Conservation (phyloP, 2,888 invertebrate species). For the Morpho deidamia region DNA sequence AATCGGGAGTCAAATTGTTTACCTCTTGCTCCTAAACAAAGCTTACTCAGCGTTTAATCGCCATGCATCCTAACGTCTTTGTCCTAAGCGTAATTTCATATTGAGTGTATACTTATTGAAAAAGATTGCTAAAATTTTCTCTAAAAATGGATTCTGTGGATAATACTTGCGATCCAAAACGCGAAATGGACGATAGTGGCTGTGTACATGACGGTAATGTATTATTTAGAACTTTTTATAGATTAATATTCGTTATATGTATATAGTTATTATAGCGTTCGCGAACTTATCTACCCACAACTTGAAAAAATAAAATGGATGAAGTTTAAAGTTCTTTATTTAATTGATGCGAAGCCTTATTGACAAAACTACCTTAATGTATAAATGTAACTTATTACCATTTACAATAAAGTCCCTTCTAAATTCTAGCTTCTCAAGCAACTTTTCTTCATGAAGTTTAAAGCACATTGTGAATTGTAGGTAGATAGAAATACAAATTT, state of each 20-base stretch:
- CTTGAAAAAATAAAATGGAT: too few relatives aligned
- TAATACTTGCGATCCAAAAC: constrained; percentile 34
- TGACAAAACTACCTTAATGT: too few relatives aligned
- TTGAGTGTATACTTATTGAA: constrained; percentile 6
- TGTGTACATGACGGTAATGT: constrained; percentile 46
- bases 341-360: too few relatives aligned
- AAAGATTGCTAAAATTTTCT: constrained; percentile 20
- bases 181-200: constrained; percentile 52
- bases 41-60: constrained; percentile 33
- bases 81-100: constrained; percentile 36
- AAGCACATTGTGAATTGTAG: too few relatives aligned
- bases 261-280: not conserved
- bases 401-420: too few relatives aligned
- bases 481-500: too few relatives aligned
- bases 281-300: too few relatives aligned
- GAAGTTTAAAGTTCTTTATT: too few relatives aligned
- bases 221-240: too few relatives aligned
- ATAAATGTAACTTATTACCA: too few relatives aligned
- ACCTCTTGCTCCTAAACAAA: constrained; percentile 24
- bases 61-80: constrained; percentile 38
- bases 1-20: constrained; percentile 37
- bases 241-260: not conserved
- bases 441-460: too few relatives aligned
- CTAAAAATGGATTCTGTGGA: constrained; percentile 46
- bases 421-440: too few relatives aligned